These are phyloP conservation scores for Pediacus dermestoides DNA, from an alignment of 2,888 invertebrate genomes.

Conservation along the genomic window DNA sequence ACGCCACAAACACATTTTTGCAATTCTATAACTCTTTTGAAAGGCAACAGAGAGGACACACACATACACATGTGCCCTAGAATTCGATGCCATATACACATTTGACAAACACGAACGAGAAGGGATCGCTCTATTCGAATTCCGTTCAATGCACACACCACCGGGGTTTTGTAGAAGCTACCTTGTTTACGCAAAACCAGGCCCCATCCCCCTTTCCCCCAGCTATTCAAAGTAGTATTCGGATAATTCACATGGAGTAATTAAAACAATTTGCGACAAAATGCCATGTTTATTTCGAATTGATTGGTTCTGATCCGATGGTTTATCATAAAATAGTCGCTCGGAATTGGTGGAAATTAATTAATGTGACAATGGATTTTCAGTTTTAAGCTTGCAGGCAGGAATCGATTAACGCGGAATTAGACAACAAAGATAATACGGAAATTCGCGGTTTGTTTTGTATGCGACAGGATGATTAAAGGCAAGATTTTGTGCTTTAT, in stretches of 20 bases:
- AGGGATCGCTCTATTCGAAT: not conserved
- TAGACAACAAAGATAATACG: too few relatives aligned
- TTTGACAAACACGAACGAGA: not conserved
- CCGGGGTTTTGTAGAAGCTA: too few relatives aligned
- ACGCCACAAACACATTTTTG: conserved; percentile 1
- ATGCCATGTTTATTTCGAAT: conserved; percentile 1
- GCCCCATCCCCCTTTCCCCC: not conserved
- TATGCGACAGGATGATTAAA: too few relatives aligned
- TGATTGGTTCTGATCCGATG: conserved; percentile 1
- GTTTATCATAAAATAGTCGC: too few relatives aligned
- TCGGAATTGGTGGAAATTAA: too few relatives aligned
- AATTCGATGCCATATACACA: not conserved
- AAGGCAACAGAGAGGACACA: not conserved
- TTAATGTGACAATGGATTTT: conserved; percentile 1
- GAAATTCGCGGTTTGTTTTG: too few relatives aligned
- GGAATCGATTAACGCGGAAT: too few relatives aligned
- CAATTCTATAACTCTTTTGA: conserved; percentile 2
- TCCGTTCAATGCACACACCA: too few relatives aligned
- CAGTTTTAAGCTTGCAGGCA: too few relatives aligned
- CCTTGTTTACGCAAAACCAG: not conserved
- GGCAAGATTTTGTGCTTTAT: too few relatives aligned
- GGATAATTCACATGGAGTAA: not conserved
- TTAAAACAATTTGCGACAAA: conserved; percentile 2
- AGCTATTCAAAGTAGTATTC: not conserved
- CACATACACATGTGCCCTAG: not conserved